Percentiles rank a stretch among this genome's conserved stretches.
Conservation (phyloP, 2,113 vertebrate species). For the Noturus placidus region DNA sequence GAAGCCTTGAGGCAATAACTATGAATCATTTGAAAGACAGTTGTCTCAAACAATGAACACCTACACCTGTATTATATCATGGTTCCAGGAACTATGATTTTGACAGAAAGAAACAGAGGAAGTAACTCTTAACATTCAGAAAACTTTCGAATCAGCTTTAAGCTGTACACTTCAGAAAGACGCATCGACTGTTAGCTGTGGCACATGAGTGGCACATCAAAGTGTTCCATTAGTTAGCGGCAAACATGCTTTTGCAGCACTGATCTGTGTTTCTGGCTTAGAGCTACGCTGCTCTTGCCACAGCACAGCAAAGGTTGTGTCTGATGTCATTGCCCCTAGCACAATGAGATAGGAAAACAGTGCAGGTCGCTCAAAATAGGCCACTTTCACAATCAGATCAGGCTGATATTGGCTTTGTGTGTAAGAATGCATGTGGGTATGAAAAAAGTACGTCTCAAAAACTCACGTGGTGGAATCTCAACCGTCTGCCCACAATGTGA, state of each 20-base stretch:
- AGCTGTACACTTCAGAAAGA: not conserved
- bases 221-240: conserved; percentile 40
- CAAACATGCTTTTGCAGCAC: conserved; percentile 22
- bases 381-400: conserved; percentile 52
- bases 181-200: not conserved
- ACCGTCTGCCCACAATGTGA: conserved; percentile 52
- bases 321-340: conserved; percentile 42
- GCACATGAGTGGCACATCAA: not conserved
- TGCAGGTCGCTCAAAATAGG: conserved; percentile 51
- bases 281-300: conserved; percentile 17
- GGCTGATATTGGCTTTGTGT: conserved; percentile 49
- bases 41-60: conserved; percentile 14
- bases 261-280: conserved; percentile 31
- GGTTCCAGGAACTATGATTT: conserved; percentile 12
- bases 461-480: conserved; percentile 56
- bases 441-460: conserved; percentile 35
- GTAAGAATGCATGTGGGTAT: conserved; percentile 41
- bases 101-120: conserved; percentile 2
- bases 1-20: conserved; percentile 10
- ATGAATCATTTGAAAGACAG: not conserved
- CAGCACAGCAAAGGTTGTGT: conserved; percentile 47
- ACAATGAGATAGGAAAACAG: conserved; percentile 43
- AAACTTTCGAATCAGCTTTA: not conserved
- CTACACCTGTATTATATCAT: conserved; percentile 10
- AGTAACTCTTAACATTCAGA: not conserved